Percentiles rank a stretch among this genome's conserved stretches.
phyloP scores from a whole-genome alignment of 2,797 vertebrate species.

The Gorsachius magnificus region DNA sequence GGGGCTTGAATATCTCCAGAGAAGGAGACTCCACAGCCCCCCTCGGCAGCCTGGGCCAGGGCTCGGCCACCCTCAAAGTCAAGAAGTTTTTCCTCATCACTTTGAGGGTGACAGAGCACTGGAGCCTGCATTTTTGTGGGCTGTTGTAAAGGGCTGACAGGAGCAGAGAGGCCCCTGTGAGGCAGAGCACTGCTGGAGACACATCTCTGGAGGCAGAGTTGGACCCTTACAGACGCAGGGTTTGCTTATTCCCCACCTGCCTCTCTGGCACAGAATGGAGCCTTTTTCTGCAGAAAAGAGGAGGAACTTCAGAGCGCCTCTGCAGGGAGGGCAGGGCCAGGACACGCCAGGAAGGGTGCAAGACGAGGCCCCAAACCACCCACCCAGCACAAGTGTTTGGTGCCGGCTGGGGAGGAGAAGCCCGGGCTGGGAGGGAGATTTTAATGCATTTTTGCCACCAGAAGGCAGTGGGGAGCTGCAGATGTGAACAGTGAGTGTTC shows the following conservation, averaged over 20 bases:
- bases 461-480: constrained; percentile 52
- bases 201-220: rapidly evolving
- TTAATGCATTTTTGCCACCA: constrained; percentile 43
- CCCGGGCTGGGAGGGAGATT: neutral
- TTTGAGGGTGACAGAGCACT: too few relatives aligned
- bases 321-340: neutral
- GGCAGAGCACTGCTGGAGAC: too few relatives aligned
- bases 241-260: neutral
- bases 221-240: neutral
- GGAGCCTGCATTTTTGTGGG: neutral
- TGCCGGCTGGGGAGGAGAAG: neutral
- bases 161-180: neutral
- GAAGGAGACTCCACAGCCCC: too few relatives aligned
- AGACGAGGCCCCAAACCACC: neutral
- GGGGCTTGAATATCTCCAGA: too few relatives aligned
- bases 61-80: too few relatives aligned
- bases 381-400: neutral
- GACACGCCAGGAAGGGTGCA: neutral
- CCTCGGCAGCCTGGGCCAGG: too few relatives aligned
- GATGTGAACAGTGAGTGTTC: neutral
- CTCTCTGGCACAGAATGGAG: neutral
- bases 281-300: neutral
- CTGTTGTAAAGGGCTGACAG: neutral
- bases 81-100: too few relatives aligned
- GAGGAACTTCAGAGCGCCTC: neutral